Base-by-base conservation (phyloP, 2,797 vertebrate genomes). In the Rhabdophis nuchalis region DNA sequence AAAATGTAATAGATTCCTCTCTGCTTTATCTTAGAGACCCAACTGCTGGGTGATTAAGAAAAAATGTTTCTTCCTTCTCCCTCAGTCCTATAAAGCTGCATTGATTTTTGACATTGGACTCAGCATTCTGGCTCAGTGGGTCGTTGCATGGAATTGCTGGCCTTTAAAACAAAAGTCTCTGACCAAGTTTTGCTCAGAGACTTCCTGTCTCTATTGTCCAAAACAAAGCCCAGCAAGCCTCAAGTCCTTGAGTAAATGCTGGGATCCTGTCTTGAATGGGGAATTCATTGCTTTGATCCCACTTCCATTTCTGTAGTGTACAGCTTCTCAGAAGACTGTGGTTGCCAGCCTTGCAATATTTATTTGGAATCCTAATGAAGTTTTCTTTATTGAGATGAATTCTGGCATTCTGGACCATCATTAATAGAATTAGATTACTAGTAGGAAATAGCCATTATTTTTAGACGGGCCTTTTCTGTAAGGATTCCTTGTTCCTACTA, bases 131-230 rank as follows among this genome's bases (percentile, higher is more conserved):
- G 94, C 89, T 95, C 85, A 58, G 53, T 82, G 92, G 93, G 94
- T 89, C 41, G 91, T 96, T 96, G 94, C 93, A 96, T 88, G 91
- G 94, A 94, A 94, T 95, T 94, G 92, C 93, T 95, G 96, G 95
- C 96, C 96, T 95, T 95, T 95, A 90, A 90, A 95, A 94, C 93
- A 95, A 95, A 96, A 89, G 96, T 96, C 90, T 61, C 93, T 93
- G 93, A 96, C 95, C 96, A 96, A 86, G 93, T 95, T 96, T 96
- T 96, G 96, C 96, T 96, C 97, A 95, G 96, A 97, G 96, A 96
- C 97, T 97, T 98, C 97, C 97, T 97, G 97, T 96, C 96, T 96
- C 96, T 94, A 97, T 97, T 97, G 96, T 97, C 92, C 94, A 91
- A 93, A 89, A 94, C 96, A 97, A 96, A 97, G 95, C 88, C 85